Evolutionary conservation across 64 coral and sea anemone genomes (phyloP), one percentile per base, ranked within the genome.

Genomic region (Platygyra sinensis): DNA sequence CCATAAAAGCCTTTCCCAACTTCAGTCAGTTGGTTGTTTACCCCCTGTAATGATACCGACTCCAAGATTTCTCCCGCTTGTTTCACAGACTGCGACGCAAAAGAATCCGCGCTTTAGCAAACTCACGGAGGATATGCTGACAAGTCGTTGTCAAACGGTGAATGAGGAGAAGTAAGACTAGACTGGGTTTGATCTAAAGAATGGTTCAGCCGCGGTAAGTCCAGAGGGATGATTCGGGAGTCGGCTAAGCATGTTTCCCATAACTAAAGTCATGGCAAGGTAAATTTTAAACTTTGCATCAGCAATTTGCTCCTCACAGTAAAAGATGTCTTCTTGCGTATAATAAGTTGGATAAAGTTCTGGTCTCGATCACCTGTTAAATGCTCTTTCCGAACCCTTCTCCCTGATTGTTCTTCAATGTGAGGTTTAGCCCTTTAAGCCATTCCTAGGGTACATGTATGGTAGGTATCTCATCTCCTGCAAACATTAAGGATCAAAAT

Each of bases 291-390:
- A 92, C 2, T 92, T 61, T 0, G 90, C 83, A 52, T 92, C 90
- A 29, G 83, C 90, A 78, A 92, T 80, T 54, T 73, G 79, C 38
- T 92, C 24, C 15, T 87, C 77, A 83, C 90, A 92, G 16, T 92
- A 75, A 78, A 87, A 92, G 18, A 16, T 77, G 57, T 92, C 90
- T 38, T 87, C 84, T 67, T 92, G 90, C 0, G 90, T n/a, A n/a
- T n/a, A n/a, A 59, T 92, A 92, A 7, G 86, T 31, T 15, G 90
- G 90, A 80, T 92, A 87, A 22, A 92, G 81, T 20, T 85, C 18
- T n/a, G n/a, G n/a, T n/a, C 62, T 33, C 90, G 38, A 92, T 92
- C 16, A 92, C 90, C 7, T 87, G 87, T 20, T 86, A 86, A 29
- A 92, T 79, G 2, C 27, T 87, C 54, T 55, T 92, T 11, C 14